Base-by-base conservation (phyloP, 2,797 vertebrate species). In the Malacoraja senta region DNA sequence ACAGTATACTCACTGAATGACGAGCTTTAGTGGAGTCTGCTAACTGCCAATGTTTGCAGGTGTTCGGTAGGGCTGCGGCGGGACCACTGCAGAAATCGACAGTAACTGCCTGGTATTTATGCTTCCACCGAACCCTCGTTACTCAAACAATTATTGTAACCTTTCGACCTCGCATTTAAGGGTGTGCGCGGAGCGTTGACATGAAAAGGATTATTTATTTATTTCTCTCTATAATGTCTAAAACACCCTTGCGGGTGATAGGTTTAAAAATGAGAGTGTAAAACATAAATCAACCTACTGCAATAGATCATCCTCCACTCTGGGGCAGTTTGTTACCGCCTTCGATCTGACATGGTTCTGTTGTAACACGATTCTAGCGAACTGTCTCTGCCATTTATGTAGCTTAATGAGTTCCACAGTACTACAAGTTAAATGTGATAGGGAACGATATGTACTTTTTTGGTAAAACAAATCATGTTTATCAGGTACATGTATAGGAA, bases 21-120 rank as follows among this genome's bases (percentile, higher is more conserved):
- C 53, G 68, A 91, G 2, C 53, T 61, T 61, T 29, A 19, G 81
- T 53, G 44, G 7, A 84, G 21, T 24, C 68, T 72, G 88, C 8
- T 17, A 44, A 26, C 32, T 44, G 38, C 4, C 32, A 53, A 24
- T 12, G 90, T 21, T 8, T 53, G 71, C 68, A 74, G 90, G 68
- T 53, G 35, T 53, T 44, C 58, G 19, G 9, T 3, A 21, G 84
- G 19, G 29, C 32, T 68, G 61, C n/a, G 61, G 24, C 61, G 21
- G 90, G 26, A 92, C 68, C 38, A 97, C 97, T 98, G 97, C 97
- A 77, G 97, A 94, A 94, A 94, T 95, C 93, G 94, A 95, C 96
- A 94, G 95, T 94, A 95, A 96, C 95, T 96, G 95, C 95, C 94
- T 95, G 88, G 96, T 98, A 97, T 99, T 98, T 99, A 98, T 98